Evolutionary conservation across 2,797 vertebrate genomes (phyloP).

Genomic region (Enteromius unitaeniatus): DNA sequence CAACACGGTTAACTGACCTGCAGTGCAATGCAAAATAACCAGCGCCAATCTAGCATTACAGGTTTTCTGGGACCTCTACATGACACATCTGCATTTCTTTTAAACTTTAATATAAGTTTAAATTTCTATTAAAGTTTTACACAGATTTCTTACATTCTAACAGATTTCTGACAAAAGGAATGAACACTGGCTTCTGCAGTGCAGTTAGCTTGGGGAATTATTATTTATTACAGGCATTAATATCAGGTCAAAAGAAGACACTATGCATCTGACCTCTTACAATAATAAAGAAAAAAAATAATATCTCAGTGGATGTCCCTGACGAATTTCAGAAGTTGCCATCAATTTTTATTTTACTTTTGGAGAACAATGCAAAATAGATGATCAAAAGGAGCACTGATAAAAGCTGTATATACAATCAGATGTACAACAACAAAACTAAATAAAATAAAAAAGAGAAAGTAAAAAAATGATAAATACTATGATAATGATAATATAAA

Average conservation of each 20-base stretch:
- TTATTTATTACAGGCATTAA: neutral
- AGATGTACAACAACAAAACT: neutral
- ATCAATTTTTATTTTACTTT: neutral
- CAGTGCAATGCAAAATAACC: conserved; percentile 1
- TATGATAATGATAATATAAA: neutral
- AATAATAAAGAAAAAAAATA: neutral
- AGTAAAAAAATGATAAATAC: neutral
- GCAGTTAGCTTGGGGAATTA: neutral
- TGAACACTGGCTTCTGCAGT: neutral
- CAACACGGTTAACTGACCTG: conserved; percentile 28
- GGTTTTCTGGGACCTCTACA: neutral
- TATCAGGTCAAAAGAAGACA: neutral
- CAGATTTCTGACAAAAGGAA: neutral
- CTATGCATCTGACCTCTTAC: neutral
- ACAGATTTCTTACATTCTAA: neutral
- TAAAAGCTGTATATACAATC: neutral
- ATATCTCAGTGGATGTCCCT: neutral
- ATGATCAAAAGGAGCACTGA: neutral
- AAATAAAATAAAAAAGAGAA: neutral
- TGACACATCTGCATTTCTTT: neutral
- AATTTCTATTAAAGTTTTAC: no score
- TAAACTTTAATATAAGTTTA: no score
- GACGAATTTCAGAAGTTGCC: neutral
- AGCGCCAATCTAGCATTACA: neutral
- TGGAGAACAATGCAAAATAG: neutral